Evolutionary conservation across 2,113 vertebrate species (phyloP).

Genomic region (Candoia aspera): DNA sequence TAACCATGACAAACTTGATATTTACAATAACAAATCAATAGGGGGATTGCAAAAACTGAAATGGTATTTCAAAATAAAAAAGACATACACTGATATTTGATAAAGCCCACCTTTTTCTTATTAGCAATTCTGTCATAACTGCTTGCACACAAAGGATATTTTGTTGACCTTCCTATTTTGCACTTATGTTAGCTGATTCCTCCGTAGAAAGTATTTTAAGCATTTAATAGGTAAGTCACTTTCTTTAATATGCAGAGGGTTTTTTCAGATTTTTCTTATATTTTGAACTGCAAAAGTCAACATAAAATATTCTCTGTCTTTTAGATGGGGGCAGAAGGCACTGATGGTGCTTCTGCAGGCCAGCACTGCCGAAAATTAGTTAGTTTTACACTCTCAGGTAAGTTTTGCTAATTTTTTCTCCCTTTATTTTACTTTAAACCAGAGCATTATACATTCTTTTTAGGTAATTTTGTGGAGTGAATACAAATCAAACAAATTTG

Average conservation of each 20-base stretch:
- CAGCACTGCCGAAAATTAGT: constrained; percentile 92
- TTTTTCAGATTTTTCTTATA: not conserved
- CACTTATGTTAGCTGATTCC: not conserved
- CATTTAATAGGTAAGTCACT: not conserved
- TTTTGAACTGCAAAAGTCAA: not conserved
- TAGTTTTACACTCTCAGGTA: constrained; percentile 96
- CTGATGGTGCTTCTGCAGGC: constrained; percentile 82
- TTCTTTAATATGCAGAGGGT: not conserved
- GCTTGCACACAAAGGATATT: not conserved
- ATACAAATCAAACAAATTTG: not conserved
- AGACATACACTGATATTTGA: not conserved
- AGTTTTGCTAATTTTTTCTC: constrained; percentile 34
- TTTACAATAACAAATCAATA: constrained; percentile 12
- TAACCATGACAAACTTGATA: fast-evolving
- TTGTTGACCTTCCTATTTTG: not conserved
- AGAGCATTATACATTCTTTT: constrained; percentile 13
- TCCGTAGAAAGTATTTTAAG: not conserved
- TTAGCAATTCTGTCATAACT: not conserved
- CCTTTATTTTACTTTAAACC: constrained; percentile 1
- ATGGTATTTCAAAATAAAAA: not conserved
- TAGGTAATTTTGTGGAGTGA: not conserved
- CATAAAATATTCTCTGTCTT: not conserved
- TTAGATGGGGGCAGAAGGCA: constrained; percentile 87
- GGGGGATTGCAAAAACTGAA: constrained; percentile 2
- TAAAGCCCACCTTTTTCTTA: not conserved